phyloP scores from a whole-genome alignment of 2,888 invertebrate species.

The Tenthredo amoena region DNA sequence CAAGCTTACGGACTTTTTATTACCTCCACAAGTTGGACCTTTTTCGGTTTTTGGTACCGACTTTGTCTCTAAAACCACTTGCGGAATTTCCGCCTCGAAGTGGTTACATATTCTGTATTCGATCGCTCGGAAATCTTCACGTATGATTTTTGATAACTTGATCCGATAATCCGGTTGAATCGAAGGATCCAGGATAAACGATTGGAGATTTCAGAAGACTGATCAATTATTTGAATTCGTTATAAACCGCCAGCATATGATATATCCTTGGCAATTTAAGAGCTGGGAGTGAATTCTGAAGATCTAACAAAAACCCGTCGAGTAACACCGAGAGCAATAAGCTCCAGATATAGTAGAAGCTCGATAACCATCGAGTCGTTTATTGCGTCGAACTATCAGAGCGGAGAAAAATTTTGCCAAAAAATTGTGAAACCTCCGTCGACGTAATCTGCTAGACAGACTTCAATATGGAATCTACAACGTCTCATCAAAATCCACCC shows the following conservation, averaged over 20 bases:
- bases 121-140: no score
- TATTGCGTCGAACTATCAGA: neutral
- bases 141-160: neutral
- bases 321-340: neutral
- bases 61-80: neutral
- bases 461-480: neutral
- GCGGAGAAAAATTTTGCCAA: neutral
- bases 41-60: neutral
- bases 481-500: neutral
- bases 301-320: neutral
- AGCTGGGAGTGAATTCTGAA: neutral
- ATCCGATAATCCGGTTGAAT: neutral
- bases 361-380: neutral
- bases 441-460: slow-evolving; percentile 4
- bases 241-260: neutral
- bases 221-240: neutral
- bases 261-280: neutral
- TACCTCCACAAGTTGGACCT: neutral
- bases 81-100: neutral
- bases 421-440: neutral
- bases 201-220: neutral
- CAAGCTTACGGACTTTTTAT: neutral
- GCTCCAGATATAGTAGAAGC: neutral
- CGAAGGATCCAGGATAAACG: neutral
- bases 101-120: no score